Conservation (phyloP, 2,888 invertebrate genomes). For the Cetonia aurata region DNA sequence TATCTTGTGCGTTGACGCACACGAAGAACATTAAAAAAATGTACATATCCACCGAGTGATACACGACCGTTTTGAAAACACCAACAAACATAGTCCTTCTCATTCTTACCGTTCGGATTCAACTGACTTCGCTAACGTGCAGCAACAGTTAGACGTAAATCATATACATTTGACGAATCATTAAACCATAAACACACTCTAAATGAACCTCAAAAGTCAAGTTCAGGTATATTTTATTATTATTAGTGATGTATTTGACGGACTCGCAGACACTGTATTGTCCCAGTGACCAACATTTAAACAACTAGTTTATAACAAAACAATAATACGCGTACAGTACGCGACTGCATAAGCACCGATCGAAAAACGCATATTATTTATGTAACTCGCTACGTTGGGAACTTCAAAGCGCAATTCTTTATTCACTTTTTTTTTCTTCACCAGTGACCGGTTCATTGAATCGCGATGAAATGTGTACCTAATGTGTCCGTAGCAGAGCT, state of each 20-base stretch:
- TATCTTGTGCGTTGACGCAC: constrained; percentile 39
- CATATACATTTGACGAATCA: constrained; percentile 63
- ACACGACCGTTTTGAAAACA: constrained; percentile 31
- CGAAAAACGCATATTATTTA: constrained; percentile 34
- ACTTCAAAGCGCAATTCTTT: background rate
- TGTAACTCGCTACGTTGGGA: background rate
- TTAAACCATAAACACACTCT: constrained; percentile 61
- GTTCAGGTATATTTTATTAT: constrained; percentile 40
- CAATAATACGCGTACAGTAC: constrained; percentile 9
- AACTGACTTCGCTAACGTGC: constrained; percentile 32
- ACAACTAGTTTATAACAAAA: constrained; percentile 48
- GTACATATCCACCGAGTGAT: constrained; percentile 27
- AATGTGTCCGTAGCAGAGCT: background rate
- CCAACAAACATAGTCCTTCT: constrained; percentile 30
- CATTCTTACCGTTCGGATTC: constrained; percentile 22
- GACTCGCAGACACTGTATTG: constrained; percentile 50
- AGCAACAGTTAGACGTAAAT: constrained; percentile 56
- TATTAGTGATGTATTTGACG: constrained; percentile 48
- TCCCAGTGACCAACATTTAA: constrained; percentile 58
- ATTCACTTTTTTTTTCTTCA: background rate
- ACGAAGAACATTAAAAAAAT: constrained; percentile 33
- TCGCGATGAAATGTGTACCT: background rate
- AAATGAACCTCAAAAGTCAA: constrained; percentile 44
- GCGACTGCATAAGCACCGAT: constrained; percentile 1
- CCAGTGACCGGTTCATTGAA: background rate